Conservation (phyloP, 2,888 invertebrate genomes). For the Mayetiola destructor region DNA sequence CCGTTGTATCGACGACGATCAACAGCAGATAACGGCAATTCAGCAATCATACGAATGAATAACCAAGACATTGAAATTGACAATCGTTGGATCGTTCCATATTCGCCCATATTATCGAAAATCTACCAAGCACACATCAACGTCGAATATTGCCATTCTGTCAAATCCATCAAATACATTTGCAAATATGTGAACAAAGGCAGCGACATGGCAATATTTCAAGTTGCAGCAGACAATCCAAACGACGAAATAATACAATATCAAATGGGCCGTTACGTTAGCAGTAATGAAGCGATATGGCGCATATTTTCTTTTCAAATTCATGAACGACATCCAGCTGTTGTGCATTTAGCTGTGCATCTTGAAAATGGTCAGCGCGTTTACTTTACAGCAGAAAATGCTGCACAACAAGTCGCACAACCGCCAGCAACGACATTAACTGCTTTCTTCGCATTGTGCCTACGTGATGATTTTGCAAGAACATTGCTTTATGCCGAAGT, state of each 20-base stretch:
- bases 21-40: constrained; percentile 21
- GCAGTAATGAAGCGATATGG: constrained; percentile 21
- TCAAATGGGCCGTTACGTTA: constrained; percentile 23
- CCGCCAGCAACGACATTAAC: constrained; percentile 23
- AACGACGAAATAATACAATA: constrained; percentile 18
- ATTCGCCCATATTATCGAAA: constrained; percentile 25
- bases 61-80: constrained; percentile 20
- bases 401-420: constrained; percentile 20
- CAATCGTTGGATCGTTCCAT: constrained; percentile 29
- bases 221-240: constrained; percentile 21
- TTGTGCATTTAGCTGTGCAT: constrained; percentile 21
- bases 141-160: constrained; percentile 31
- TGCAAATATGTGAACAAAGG: constrained; percentile 34
- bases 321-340: constrained; percentile 21
- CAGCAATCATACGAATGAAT: constrained; percentile 20
- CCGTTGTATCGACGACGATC: constrained; percentile 24
- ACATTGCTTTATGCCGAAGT: constrained; percentile 26
- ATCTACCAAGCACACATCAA: constrained; percentile 29
- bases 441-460: constrained; percentile 27
- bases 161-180: constrained; percentile 32
- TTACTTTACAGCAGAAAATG: constrained; percentile 25
- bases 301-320: constrained; percentile 20
- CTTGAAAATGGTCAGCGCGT: constrained; percentile 23
- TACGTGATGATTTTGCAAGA: constrained; percentile 22
- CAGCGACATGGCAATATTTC: constrained; percentile 29